phyloP scores from a whole-genome alignment of 2,888 invertebrate species.

The Pelosia muscerda region DNA sequence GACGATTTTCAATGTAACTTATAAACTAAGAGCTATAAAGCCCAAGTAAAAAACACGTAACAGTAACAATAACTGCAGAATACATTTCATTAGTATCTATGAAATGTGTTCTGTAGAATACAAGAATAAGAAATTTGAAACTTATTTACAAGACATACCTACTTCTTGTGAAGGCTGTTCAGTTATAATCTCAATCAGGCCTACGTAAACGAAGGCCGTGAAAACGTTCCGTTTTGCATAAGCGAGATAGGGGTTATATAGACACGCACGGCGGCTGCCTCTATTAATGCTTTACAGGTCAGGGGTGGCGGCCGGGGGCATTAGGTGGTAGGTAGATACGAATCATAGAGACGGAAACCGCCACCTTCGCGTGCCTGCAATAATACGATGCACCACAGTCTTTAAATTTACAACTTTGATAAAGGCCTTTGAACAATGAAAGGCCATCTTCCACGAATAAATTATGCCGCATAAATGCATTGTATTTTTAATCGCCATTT shows the following conservation, averaged over 20 bases:
- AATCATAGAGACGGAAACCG: constrained; percentile 56
- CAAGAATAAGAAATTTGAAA: not conserved
- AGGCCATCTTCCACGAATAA: constrained; percentile 68
- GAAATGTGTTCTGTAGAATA: not conserved
- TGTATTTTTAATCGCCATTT: not conserved
- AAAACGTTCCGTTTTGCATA: constrained; percentile 41
- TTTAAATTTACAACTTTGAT: constrained; percentile 49
- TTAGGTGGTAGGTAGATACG: constrained; percentile 59
- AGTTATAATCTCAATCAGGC: not conserved
- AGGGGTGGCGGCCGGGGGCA: constrained; percentile 44
- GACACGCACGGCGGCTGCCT: constrained; percentile 49
- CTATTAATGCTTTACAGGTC: constrained; percentile 31
- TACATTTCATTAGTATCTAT: too few relatives aligned
- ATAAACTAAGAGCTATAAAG: not conserved
- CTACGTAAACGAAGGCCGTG: constrained; percentile 2
- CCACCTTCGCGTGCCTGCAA: constrained; percentile 64
- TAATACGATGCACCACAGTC: constrained; percentile 58
- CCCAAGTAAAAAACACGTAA: too few relatives aligned
- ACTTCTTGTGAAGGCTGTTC: constrained; percentile 1
- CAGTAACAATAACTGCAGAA: too few relatives aligned
- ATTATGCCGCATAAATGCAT: constrained; percentile 45
- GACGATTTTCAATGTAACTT: constrained; percentile 11
- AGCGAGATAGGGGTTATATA: constrained; percentile 51
- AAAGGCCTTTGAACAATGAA: constrained; percentile 57
- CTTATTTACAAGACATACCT: not conserved